Base-by-base conservation (phyloP, 2,797 vertebrate genomes). In the Picus viridis region DNA sequence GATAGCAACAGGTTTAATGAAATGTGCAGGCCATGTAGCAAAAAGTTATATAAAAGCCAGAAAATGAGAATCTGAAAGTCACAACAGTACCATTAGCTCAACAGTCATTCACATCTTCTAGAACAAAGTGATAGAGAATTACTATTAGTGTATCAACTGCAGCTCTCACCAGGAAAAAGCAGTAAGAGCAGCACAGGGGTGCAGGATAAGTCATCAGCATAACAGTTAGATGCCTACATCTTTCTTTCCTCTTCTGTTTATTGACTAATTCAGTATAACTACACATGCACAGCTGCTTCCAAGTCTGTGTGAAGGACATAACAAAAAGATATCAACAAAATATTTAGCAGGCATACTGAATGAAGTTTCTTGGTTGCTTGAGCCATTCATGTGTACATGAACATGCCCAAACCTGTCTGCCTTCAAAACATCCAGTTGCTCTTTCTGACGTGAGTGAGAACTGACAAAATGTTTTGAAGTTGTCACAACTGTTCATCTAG, bases 1-100 rank as follows among this genome's bases (percentile, higher is more conserved):
- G 39, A 69, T 41, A 78, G 90, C 63, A 2, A 95, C 89, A 92
- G 45, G 43, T 90, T 92, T 92, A 90, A 87, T 70, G 78, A 69
- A 95, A 93, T 63, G 49, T 75, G 68, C 69, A 78, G 65, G 59
- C 58, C 83, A 39, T 0, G 0, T 19, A 58, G 54, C 72, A 68
- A 45, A 9, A 94, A 83, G 68, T 74, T 80, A 53, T 22, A 67
- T 63, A 90, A 90, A 34, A 69, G 59, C 18, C 72, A 94, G 62
- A 90, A 90, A 89, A 85, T 11, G 29, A 1, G 13, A 70, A 90
- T 39, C 59, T 62, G 72, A 89, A 61, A 76, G 70, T 78, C 67
- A 72, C 53, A 85, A 23, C 15, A 57, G 13, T 45, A 16, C 76
- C 3, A 5, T 32, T 71, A 88, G 59, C 19, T 23, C 16, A 58